Percentiles rank a stretch among this genome's conserved stretches.
Conservation (phyloP, 2,113 vertebrate species). For the Boulengeromyrus knoepffleri region DNA sequence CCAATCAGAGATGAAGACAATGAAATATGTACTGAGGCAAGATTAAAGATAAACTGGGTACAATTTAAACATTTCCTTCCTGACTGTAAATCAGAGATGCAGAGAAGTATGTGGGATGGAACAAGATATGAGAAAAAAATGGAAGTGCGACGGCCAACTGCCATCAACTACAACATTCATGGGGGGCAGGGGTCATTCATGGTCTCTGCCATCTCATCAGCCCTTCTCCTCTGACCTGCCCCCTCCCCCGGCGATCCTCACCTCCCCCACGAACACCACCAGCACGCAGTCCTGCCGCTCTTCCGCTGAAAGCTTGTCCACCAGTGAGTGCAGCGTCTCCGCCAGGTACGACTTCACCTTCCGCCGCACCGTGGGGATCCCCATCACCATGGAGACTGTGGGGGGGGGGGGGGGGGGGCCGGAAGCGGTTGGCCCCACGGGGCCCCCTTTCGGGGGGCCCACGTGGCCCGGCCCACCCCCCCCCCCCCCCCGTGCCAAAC, state of each 20-base stretch:
- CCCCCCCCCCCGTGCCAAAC: too few species aligned
- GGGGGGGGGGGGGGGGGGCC: not conserved
- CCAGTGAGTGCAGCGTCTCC: conserved; percentile 91
- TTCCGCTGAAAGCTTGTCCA: conserved; percentile 92
- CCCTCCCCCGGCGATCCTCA: conserved; percentile 46
- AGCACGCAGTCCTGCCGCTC: conserved; percentile 94
- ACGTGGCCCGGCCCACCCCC: not conserved
- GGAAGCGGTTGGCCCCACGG: not conserved
- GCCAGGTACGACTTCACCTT: conserved; percentile 97
- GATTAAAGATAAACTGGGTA: not conserved
- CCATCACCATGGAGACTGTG: conserved; percentile 96
- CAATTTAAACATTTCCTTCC: not conserved
- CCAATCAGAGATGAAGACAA: not conserved
- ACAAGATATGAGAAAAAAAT: not conserved
- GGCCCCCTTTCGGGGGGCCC: not conserved
- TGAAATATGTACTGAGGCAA: not conserved
- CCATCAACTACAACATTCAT: not conserved
- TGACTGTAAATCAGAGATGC: not conserved
- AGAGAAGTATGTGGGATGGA: not conserved
- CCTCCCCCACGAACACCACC: conserved; percentile 94
- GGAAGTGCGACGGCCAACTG: not conserved
- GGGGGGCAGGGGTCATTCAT: not conserved
- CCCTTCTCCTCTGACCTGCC: not conserved
- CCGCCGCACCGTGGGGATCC: conserved; percentile 94
- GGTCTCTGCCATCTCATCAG: not conserved